phyloP scores from a whole-genome alignment of 2,113 vertebrate genomes.

The Indri indri region DNA sequence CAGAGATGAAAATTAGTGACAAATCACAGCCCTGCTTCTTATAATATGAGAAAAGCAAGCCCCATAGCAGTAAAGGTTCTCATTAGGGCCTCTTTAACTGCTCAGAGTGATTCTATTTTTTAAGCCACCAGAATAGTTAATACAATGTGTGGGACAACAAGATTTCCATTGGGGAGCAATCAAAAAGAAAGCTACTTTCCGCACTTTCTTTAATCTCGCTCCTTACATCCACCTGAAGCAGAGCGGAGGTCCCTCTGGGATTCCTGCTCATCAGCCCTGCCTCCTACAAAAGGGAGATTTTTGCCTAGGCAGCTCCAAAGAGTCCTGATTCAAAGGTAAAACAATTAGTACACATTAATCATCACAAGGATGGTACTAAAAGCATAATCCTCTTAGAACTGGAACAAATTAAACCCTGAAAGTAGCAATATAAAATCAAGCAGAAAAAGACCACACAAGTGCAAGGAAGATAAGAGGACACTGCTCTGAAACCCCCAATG shows the following conservation, averaged over 20 bases:
- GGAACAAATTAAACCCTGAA: constrained; percentile 63
- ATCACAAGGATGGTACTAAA: constrained; percentile 69
- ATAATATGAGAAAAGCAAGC: constrained; percentile 41
- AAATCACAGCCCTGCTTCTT: constrained; percentile 31
- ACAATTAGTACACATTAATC: constrained; percentile 76
- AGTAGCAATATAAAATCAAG: constrained; percentile 59
- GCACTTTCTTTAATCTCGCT: constrained; percentile 58
- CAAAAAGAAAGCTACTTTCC: constrained; percentile 59
- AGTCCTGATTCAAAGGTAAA: constrained; percentile 68
- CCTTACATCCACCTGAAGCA: constrained; percentile 68
- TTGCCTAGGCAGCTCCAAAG: constrained; percentile 62
- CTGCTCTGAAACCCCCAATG: not conserved
- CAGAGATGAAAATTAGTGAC: constrained; percentile 35
- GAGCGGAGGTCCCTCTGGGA: not conserved
- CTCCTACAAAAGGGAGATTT: constrained; percentile 66
- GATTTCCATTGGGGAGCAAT: constrained; percentile 64
- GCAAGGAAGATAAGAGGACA: not conserved
- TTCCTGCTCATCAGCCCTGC: constrained; percentile 25
- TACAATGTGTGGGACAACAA: constrained; percentile 65
- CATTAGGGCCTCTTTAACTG: constrained; percentile 44
- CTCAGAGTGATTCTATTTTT: constrained; percentile 63
- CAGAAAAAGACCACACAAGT: not conserved
- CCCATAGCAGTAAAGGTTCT: constrained; percentile 22
- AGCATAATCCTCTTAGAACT: constrained; percentile 68
- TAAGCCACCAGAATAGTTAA: constrained; percentile 70